Evolutionary conservation across 2,113 vertebrate genomes (phyloP), one percentile per base, ranked within the genome.

Genomic region (Peromyscus californicus): DNA sequence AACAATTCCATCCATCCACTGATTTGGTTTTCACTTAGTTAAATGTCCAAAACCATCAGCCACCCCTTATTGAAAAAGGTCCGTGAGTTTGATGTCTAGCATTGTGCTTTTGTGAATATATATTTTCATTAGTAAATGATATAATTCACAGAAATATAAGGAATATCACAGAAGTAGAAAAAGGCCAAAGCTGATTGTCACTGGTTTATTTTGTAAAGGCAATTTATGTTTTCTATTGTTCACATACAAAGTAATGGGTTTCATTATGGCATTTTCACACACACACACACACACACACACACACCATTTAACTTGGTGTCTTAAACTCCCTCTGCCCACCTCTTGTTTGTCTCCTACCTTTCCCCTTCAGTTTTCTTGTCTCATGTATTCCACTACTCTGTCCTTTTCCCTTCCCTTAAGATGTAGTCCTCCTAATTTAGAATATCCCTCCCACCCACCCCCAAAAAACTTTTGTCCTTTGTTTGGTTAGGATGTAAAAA

Each of bases 1-100:
- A 72, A 75, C 72, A 96, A 88, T 89, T 91, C 91, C 95, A 87
- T 21, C 90, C 51, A 0, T 95, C 63, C 93, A 13, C 90, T 90
- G 97, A 97, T 95, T 94, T 92, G 15, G 51, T 92, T 97, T 95
- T 59, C 21, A 21, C 79, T 69, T 48, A 74, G 69, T 51, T 93
- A 59, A 86, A 69, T 82, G 61, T 72, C 33, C 26, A 36, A 45
- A 97, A 89, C 69, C 70, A 70, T n/a, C 54, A 33, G 65, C 59
- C 12, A 54, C 16, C 8, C 63, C n/a, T 57, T 79, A 39, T 36
- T 84, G 65, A 93, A 75, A 78, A 80, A 75, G 7, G 48, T 91
- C 16, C 33, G 31, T n/a, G 36, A 59, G 63, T 75, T 88, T 61
- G 57, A 42, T 65, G 15, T 80, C 24, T 76, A 85, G 39, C 48